Evolutionary conservation across 2,113 vertebrate genomes (phyloP).

Genomic region (Psammodynastes pulverulentus): DNA sequence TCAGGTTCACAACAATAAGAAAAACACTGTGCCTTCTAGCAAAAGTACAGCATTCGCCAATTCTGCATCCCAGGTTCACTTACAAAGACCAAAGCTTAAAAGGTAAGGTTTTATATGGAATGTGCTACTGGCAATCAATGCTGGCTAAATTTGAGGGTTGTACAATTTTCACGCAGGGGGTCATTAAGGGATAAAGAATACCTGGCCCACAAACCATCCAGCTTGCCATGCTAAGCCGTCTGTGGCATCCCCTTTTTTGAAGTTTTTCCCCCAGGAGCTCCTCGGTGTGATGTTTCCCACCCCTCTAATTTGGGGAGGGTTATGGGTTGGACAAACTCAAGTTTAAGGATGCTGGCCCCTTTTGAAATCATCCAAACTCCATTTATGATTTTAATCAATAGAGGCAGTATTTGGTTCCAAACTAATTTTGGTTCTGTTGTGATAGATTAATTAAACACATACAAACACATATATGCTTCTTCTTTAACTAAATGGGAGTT

Average conservation of each 20-base stretch:
- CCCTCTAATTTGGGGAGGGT: not conserved
- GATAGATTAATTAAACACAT: not conserved
- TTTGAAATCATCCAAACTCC: not conserved
- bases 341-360: not conserved
- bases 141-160: not conserved
- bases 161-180: not conserved
- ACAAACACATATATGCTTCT: not conserved
- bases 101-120: constrained; percentile 69
- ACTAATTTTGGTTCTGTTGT: not conserved
- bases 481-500: not conserved
- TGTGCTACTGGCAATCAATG: not conserved
- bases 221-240: not conserved
- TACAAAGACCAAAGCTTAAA: constrained; percentile 82
- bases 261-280: not conserved
- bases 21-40: constrained; percentile 72
- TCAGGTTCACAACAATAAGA: constrained; percentile 74
- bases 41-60: constrained; percentile 79
- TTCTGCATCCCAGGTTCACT: constrained; percentile 72
- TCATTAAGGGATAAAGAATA: not conserved
- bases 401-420: not conserved
- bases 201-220: not conserved
- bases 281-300: not conserved
- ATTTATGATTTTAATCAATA: not conserved
- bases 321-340: not conserved
- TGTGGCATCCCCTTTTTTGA: not conserved